These are phyloP conservation scores for Sipha maydis DNA, from an alignment of 2,888 invertebrate species.

Conservation along the genomic window DNA sequence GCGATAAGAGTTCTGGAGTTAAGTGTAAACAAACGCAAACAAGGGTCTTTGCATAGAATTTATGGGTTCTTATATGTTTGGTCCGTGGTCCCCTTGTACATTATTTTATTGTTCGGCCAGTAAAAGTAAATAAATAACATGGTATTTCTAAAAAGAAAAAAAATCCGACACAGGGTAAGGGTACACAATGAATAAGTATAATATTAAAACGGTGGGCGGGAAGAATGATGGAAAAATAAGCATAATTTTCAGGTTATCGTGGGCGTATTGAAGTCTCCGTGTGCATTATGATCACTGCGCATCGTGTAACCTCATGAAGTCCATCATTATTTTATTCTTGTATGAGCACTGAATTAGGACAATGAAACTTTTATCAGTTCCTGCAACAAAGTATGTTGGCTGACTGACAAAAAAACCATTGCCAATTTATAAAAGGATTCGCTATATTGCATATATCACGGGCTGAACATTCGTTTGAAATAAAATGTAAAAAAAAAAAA, in stretches of 20 bases:
- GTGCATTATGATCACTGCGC: neutral
- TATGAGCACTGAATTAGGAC: neutral
- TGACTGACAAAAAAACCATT: conserved; percentile 11
- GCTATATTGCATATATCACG: neutral
- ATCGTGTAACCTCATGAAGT: neutral
- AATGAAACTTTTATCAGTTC: conserved; percentile 13
- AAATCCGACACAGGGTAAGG: neutral
- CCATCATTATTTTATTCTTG: conserved; percentile 4
- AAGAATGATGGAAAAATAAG: conserved; percentile 27
- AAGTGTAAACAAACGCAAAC: conserved; percentile 50
- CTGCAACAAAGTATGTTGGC: neutral
- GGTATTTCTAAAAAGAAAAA: conserved; percentile 22
- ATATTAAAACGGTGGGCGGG: conserved; percentile 31
- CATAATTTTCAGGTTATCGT: conserved; percentile 46
- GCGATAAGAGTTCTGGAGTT: neutral
- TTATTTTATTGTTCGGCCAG: conserved; percentile 14
- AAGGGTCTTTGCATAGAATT: conserved; percentile 49
- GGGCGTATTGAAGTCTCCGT: conserved; percentile 49
- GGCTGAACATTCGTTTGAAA: neutral
- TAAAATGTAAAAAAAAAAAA: neutral
- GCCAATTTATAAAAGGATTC: conserved; percentile 24
- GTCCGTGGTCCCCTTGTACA: conserved; percentile 22
- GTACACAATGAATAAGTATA: conserved; percentile 1
- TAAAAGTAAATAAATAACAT: conserved; percentile 48
- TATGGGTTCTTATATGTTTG: conserved; percentile 27